Percentiles rank a stretch among this genome's conserved stretches.
These are phyloP conservation scores for Eupeodes latifasciatus DNA, from an alignment of 2,888 invertebrate genomes.

Conservation along the genomic window DNA sequence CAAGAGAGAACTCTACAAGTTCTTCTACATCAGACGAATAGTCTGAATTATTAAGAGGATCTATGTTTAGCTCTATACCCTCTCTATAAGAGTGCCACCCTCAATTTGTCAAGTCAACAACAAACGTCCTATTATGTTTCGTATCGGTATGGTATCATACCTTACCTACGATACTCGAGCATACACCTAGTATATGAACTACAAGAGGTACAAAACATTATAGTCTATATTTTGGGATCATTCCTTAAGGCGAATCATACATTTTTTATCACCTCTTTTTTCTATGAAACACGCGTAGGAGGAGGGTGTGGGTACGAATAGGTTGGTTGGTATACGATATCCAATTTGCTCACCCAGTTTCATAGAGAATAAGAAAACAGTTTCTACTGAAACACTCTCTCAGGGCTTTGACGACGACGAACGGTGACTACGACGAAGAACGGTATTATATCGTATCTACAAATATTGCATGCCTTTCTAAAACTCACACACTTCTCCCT, in stretches of 20 bases:
- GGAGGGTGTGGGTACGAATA: background rate
- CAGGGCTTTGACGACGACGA: background rate
- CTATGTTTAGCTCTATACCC: background rate
- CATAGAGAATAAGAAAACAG: conserved; percentile 43
- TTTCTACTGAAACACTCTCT: conserved; percentile 30
- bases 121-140: conserved; percentile 60
- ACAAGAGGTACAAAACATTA: conserved; percentile 2
- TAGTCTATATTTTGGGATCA: conserved; percentile 48
- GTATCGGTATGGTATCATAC: background rate
- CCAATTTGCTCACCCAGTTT: conserved; percentile 35
- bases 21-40: conserved; percentile 55
- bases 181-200: background rate
- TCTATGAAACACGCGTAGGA: conserved; percentile 3
- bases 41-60: conserved; percentile 71
- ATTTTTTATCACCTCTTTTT: conserved; percentile 71
- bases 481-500: conserved; percentile 16
- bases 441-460: background rate
- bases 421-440: background rate
- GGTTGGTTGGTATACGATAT: background rate
- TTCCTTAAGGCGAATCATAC: conserved; percentile 70
- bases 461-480: conserved; percentile 40
- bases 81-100: conserved; percentile 56
- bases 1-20: conserved; percentile 43
- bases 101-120: conserved; percentile 76
- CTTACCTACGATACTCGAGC: background rate